Conservation (phyloP, 2,113 vertebrate genomes). For the Salvelinus namaycush region DNA sequence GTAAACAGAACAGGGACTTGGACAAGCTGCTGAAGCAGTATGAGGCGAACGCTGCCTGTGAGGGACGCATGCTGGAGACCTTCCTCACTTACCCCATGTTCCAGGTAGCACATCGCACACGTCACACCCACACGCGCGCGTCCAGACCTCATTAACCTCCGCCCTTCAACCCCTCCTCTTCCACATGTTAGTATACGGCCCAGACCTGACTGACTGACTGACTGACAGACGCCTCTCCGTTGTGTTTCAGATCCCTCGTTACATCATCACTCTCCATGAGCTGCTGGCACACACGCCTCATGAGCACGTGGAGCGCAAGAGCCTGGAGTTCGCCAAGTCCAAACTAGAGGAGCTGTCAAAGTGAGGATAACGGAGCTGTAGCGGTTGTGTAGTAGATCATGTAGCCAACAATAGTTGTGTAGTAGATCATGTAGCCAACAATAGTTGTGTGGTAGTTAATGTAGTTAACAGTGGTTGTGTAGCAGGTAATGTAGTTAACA, state of each 20-base stretch:
- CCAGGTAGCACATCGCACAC: constrained; percentile 75
- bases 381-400: not conserved
- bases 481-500: too few species aligned
- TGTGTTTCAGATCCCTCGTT: constrained; percentile 86
- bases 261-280: constrained; percentile 98
- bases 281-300: constrained; percentile 96
- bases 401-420: not conserved
- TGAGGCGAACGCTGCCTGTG: constrained; percentile 90
- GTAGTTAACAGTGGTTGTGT: too few species aligned
- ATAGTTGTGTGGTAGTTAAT: too few species aligned
- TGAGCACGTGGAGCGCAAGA: constrained; percentile 95
- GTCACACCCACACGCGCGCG: too few species aligned
- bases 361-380: constrained; percentile 29
- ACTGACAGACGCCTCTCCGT: too few species aligned
- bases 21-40: constrained; percentile 96
- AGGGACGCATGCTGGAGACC: constrained; percentile 91
- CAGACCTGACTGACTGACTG: too few species aligned
- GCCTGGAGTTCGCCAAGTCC: constrained; percentile 96
- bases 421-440: too few species aligned
- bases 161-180: not conserved
- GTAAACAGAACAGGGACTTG: constrained; percentile 95
- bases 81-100: constrained; percentile 98
- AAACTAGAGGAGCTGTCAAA: constrained; percentile 94
- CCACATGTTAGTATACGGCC: not conserved
- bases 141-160: not conserved